Base-by-base conservation (phyloP, 1,140 invertebrate species). In the Himalopsyche phryganea region DNA sequence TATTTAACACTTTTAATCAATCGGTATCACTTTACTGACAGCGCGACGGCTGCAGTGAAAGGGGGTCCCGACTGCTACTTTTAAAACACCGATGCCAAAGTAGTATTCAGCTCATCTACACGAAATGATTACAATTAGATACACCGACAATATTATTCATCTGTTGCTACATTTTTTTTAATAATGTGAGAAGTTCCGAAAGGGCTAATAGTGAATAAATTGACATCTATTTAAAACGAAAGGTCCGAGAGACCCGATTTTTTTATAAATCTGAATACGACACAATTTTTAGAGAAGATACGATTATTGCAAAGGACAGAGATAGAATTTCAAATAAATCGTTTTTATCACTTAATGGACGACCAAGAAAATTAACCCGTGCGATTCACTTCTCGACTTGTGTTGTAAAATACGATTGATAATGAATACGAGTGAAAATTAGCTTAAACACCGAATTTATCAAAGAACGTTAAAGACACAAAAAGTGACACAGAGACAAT, bases 401-500 rank as follows among this genome's bases (percentile, higher is more conserved):
- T 15, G 3, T 13, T 15, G 38, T n/a, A 40, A 3, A 40, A 11
- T 40, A 40, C 4, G n/a, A 11, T 40, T 40, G n/a, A n/a, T 40
- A 13, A 40, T 15, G 11, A 5, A 28, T 28, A 28, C 9, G 23
- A 28, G 23, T 28, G 23, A 28, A 28, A 28, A 9, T 28, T 28
- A 28, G 23, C 23, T 28, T 28, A 28, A 28, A 28, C 23, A 28
- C 9, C 23, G 9, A 28, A 28, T 3, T 28, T 28, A 33, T 38
- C 35, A 9, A 35, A 49, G 44, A 46, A 60, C 23, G 18, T 28
- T 46, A 23, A 50, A 52, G 20, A 59, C 50, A 60, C 49, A 46
- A 13, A 60, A 19, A 33, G 38, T 54, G 50, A 63, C 49, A 61
- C 20, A 50, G 51, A 55, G 46, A 50, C 50, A 52, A 57, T 58